Evolutionary conservation across 1,140 invertebrate species (phyloP).

Genomic region (Semibalanus balanoides): DNA sequence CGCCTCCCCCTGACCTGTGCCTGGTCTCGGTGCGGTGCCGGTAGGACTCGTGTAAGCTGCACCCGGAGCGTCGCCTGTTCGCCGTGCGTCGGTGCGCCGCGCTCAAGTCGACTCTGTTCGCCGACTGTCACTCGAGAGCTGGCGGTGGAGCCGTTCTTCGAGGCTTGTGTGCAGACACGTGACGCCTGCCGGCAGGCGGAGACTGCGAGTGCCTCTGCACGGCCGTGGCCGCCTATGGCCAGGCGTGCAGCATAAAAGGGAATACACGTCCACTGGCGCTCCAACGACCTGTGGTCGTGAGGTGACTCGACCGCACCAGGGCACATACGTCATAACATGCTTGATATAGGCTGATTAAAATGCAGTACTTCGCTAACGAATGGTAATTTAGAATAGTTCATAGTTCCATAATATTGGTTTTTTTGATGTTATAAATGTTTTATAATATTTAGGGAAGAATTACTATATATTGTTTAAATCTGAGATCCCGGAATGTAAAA

Average conservation of each 20-base stretch:
- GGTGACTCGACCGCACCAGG: no score
- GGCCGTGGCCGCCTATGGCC: conserved; percentile 66
- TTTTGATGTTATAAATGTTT: no score
- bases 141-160: conserved; percentile 46
- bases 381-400: no score
- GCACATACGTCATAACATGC: no score
- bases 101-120: conserved; percentile 54
- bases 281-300: conserved; percentile 65
- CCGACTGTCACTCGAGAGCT: conserved; percentile 65
- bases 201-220: conserved; percentile 83
- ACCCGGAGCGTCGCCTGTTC: conserved; percentile 62
- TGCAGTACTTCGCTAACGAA: no score
- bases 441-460: no score
- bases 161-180: conserved; percentile 63
- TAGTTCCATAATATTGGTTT: no score
- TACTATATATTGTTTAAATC: no score
- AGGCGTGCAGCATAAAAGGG: conserved; percentile 51
- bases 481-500: no score
- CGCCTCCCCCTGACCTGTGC: conserved; percentile 10
- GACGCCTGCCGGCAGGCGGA: conserved; percentile 70
- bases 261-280: conserved; percentile 56
- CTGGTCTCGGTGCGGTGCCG: conserved; percentile 11
- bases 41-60: conserved; percentile 50
- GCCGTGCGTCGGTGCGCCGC: conserved; percentile 54
- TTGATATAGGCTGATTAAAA: no score